These are phyloP conservation scores for Papilio demoleus DNA, from an alignment of 2,888 invertebrate species.

Conservation along the genomic window DNA sequence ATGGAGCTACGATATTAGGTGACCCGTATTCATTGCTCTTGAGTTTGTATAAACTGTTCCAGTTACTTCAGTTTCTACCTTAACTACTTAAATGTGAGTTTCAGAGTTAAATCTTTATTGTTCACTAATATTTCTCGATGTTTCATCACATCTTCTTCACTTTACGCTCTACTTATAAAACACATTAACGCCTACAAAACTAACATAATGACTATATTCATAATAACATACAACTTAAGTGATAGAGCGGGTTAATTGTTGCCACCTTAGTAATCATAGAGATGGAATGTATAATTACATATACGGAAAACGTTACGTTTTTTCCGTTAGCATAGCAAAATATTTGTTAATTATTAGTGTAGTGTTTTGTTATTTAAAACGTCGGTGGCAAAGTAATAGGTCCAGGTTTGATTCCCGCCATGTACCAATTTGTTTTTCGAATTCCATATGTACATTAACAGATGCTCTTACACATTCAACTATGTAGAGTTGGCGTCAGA, in stretches of 20 bases:
- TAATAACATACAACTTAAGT: not conserved
- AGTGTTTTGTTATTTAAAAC: no score
- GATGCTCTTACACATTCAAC: no score
- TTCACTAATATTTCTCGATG: not conserved
- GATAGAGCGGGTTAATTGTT: not conserved
- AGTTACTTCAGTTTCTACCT: no score
- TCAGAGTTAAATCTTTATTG: not conserved
- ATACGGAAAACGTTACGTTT: not conserved
- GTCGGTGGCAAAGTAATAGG: no score
- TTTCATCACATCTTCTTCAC: not conserved
- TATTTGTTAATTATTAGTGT: not conserved
- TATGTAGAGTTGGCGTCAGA: no score
- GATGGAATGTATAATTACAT: not conserved
- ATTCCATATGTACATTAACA: no score
- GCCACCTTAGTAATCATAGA: not conserved
- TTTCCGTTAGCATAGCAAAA: not conserved
- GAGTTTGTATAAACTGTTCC: no score
- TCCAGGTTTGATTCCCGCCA: no score
- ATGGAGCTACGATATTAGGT: no score
- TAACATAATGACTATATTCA: conserved; percentile 19
- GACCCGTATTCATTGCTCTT: no score
- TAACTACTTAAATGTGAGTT: no score
- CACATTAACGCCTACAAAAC: conserved; percentile 5
- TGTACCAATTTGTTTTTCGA: no score
- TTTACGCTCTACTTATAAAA: conserved; percentile 17